Percentiles rank a stretch among this genome's conserved stretches.
Conservation (phyloP, 2,113 vertebrate species). For the Spermophilus dauricus region DNA sequence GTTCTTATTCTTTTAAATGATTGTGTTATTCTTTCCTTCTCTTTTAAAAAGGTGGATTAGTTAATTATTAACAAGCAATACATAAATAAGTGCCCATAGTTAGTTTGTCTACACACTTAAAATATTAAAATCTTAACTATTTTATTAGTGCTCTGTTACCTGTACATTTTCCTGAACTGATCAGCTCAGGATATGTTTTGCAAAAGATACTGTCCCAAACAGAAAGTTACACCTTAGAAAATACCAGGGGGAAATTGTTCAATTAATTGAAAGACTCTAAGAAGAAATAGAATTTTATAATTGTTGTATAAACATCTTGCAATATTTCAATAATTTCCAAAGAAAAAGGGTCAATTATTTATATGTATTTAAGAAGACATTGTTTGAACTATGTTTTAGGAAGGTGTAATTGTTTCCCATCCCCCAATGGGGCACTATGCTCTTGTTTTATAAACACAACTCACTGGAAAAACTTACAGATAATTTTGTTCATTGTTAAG, state of each 20-base stretch:
- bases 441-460: slow-evolving; percentile 18
- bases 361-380: not conserved
- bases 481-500: slow-evolving; percentile 50
- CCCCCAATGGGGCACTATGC: not conserved
- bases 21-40: not conserved
- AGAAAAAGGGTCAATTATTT: not conserved
- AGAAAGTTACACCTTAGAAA: slow-evolving; percentile 39
- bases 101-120: not conserved
- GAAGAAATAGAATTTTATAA: slow-evolving; percentile 45
- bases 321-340: slow-evolving; percentile 22
- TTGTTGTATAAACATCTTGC: not conserved
- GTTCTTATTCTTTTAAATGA: not conserved
- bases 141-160: slow-evolving; percentile 1
- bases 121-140: not conserved
- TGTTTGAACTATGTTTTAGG: not conserved
- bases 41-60: not conserved
- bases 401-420: not conserved
- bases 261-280: slow-evolving; percentile 58
- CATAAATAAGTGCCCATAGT: not conserved
- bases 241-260: not conserved
- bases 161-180: slow-evolving; percentile 53
- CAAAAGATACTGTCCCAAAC: not conserved
- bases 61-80: slow-evolving; percentile 54
- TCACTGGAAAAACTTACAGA: slow-evolving; percentile 32
- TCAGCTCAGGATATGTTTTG: not conserved